Base-by-base conservation (phyloP, 2,113 vertebrate species). In the Crotophaga sulcirostris region DNA sequence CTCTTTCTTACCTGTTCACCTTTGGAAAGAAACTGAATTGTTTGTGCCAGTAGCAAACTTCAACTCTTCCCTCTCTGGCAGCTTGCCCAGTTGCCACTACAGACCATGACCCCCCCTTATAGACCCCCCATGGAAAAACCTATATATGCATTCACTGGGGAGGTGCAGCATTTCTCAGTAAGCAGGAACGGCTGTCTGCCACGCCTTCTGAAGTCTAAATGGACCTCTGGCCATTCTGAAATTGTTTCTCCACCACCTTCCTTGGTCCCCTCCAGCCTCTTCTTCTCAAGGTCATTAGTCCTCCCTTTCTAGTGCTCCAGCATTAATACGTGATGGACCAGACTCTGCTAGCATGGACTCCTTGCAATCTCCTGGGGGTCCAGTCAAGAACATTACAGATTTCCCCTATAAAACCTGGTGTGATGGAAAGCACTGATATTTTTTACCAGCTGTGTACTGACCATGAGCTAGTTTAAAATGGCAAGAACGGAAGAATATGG, bases 361-460 rank as follows among this genome's bases (percentile, higher is more conserved):
- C 77, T 40, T 24, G 40, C 45, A 31, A 1, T 56, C 1, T 1
- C 18, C n/a, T 2, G 1, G 56, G 25, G n/a, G 13, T 69, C 15
- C 6, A 12, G 6, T 34, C 23, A 45, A 44, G 33, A 73, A 12
- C 17, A 1, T 7, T 45, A 55, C 28, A 55, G 26, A 55, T 60
- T 55, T 85, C 11, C 34, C 66, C 34, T 58, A 31, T 34, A 73
- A 82, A 44, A 38, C 3, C 1, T 3, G 2, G 10, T 0, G 2
- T 26, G 31, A 51, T 59, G 44, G 17, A 6, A 79, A 55, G 42
- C 16, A 47, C 51, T 70, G 34, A 28, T 33, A 28, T 45, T 34
- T 84, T 62, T 63, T 44, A 58, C 51, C 16, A 58, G 19, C 44
- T 58, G 6, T 31, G 26, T 16, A 36, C 29, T 34, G 24, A 79